Percentiles rank a stretch among this genome's conserved stretches.
Conservation (phyloP, 2,888 invertebrate species). For the Sympetrum striolatum region DNA sequence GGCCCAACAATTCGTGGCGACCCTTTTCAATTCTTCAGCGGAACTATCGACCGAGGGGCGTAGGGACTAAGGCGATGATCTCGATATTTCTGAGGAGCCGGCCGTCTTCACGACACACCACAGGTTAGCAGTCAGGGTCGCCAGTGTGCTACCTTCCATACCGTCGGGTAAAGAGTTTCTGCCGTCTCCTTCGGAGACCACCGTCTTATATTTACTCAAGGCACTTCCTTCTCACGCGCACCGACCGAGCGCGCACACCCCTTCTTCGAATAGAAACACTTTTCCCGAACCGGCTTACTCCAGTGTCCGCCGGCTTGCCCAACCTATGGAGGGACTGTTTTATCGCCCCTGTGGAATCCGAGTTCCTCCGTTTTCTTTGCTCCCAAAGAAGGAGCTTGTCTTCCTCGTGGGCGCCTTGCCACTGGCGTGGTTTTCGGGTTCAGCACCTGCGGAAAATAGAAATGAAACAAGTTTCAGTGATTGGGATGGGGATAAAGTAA, state of each 20-base stretch:
- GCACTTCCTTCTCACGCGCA: not conserved
- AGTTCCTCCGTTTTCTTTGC: too few species aligned
- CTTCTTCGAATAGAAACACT: not conserved
- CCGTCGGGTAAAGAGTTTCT: not conserved
- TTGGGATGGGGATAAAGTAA: too few species aligned
- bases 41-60: too few species aligned
- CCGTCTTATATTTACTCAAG: not conserved
- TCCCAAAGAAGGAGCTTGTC: too few species aligned
- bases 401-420: too few species aligned
- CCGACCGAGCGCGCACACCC: not conserved
- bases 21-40: too few species aligned
- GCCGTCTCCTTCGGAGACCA: not conserved
- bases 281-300: not conserved
- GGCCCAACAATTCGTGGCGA: too few species aligned
- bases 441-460: too few species aligned
- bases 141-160: conserved; percentile 14
- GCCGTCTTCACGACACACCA: not conserved
- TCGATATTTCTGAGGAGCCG: not conserved
- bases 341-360: not conserved
- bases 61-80: not conserved
- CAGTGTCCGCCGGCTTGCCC: not conserved
- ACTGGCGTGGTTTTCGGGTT: too few species aligned
- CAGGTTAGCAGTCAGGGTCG: not conserved
- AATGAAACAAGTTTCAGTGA: too few species aligned
- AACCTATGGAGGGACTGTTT: not conserved